These are phyloP conservation scores for Pluvianellus socialis DNA, from an alignment of 2,113 vertebrate genomes.

Conservation along the genomic window DNA sequence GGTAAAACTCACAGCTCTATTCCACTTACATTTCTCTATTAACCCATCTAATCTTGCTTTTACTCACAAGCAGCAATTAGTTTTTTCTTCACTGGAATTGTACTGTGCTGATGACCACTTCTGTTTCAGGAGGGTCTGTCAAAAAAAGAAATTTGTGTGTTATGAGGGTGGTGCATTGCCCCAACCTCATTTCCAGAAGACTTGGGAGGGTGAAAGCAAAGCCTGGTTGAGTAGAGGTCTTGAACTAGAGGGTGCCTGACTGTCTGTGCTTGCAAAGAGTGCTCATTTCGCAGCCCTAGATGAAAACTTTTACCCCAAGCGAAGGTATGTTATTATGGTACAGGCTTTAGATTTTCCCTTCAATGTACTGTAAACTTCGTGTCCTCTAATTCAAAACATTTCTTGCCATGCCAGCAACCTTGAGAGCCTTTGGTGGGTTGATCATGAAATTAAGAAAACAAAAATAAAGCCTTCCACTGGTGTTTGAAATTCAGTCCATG, in stretches of 20 bases:
- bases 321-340: not conserved
- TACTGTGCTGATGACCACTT: not conserved
- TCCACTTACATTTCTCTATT: not conserved
- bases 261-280: not conserved
- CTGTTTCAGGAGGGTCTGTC: not conserved
- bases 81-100: not conserved
- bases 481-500: slow-evolving; percentile 16
- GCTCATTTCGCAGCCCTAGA: not conserved
- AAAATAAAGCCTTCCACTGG: not conserved
- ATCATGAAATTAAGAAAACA: not conserved
- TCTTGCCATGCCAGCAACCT: not conserved
- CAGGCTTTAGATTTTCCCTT: not conserved
- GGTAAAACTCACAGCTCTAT: not conserved
- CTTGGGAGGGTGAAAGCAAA: not conserved
- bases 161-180: not conserved
- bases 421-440: not conserved
- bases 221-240: not conserved
- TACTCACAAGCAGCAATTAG: not conserved
- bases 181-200: not conserved
- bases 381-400: not conserved
- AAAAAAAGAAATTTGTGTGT: not conserved
- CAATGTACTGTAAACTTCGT: not conserved
- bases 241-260: not conserved
- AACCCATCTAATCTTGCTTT: not conserved
- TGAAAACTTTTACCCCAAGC: not conserved